Base-by-base conservation (phyloP, 1,140 invertebrate species). In the Lepeophtheirus salmonis region DNA sequence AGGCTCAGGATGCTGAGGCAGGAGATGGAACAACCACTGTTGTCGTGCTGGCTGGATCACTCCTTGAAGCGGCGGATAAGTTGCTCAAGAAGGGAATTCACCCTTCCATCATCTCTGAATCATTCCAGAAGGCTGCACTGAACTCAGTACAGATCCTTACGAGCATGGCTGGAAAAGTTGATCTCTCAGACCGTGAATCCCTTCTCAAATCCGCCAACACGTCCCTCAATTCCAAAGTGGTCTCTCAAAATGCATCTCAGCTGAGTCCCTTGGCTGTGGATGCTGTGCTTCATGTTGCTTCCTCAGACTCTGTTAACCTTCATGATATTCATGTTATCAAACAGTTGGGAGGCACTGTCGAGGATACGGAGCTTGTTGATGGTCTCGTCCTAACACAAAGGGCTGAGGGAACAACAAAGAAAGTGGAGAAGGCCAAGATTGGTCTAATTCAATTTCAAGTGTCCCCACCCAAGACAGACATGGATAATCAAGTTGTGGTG, bases 381-480 rank as follows among this genome's bases (percentile, higher is more conserved):
- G 96, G 95, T 21, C 75, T 98, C 53, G 86, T 98, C 1, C 90
- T 99, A 64, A 84, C 86, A 30, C 87, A 91, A 68, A 86, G 83
- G 71, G 79, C 84, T 13, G 79, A 86, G 18, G 90, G 90, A 68
- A 61, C 54, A n/a, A 79, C 86, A 48, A 88, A 83, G 64, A 81
- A 83, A 67, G 77, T 98, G 63, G 95, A 98, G 70, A 97, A 97
- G 71, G 94, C 92, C 1, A 97, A 96, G 74, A 95, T 99, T 76
- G 96, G 89, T 64, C 79, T 99, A 0, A 98, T 99, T 66, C 96
- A 99, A 71, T 99, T 99, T 71, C 98, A 96, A 71, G 92, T 99
- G 71, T 98, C 95, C 49, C 90, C 96, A 60, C 96, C 96, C 6
- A 99, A 99, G 76, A 97, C 96, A 62, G 94, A 99, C 77, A 75